Base-by-base conservation (phyloP, 2,888 invertebrate genomes). In the Malacosoma neustria region DNA sequence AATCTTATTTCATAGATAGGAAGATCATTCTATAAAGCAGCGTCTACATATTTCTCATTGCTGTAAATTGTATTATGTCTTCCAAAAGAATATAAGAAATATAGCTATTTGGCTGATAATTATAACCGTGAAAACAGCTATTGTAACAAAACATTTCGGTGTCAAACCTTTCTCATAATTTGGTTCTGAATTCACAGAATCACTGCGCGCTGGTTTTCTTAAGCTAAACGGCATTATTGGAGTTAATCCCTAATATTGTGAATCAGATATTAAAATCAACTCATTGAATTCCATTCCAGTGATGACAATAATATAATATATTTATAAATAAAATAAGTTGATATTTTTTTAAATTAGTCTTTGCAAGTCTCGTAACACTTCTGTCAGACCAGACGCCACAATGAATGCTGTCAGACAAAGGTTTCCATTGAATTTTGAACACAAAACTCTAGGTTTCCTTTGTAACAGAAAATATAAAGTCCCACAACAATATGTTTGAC, bases 91-190 rank as follows among this genome's bases (percentile, higher is more conserved):
- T 13, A 61, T 33, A 3, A 61, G 34, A 7, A 68, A 57, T 11
- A 59, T 30, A 31, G 50, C 57, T 37, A 73, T 51, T 50, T 74
- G 75, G 12, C 55, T 4, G 7, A 63, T n/a, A 6, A 72, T 38
- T 13, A 73, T 45, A 3, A 47, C n/a, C 0, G 49, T 35, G 29
- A 75, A 54, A 2, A 57, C 38, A 0, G 36, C 43, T 11, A 55
- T 47, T 47, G 65, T 72, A 2, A 58, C 12, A 5, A 59, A 63
- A 35, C 68, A 73, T 44, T 66, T 71, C 3, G 57, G 14, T 22
- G 64, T 56, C 15, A 62, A 32, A 2, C 41, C 40, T 22, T 53
- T 22, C 9, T 45, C 7, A 37, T 46, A 7, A 38, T 41, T 9
- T 42, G 42, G 43, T 30, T 39, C 32, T 9, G 40, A 38, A 3